Evolutionary conservation across 1,140 invertebrate species (phyloP), one percentile per base, ranked within the genome.

Genomic region (Pachyrhynchus sulphureomaculatus): DNA sequence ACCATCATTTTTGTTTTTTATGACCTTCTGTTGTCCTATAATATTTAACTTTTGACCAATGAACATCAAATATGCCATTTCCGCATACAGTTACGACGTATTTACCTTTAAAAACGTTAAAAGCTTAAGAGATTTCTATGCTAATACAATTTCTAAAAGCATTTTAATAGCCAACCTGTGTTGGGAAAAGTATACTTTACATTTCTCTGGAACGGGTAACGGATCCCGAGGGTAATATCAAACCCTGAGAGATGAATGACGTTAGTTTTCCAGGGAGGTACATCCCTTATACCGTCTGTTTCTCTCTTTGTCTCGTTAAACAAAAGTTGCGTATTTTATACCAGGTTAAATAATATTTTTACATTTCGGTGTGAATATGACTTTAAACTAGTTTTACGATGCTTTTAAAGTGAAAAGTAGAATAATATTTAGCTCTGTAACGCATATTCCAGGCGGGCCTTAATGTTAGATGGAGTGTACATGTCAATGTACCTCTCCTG

Each of bases 111-210:
- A 58, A 48, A 47, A 39, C 55, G 44, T 21, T 58, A 48, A 58
- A 58, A 58, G 55, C 55, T 34, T 18, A 23, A 13, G 29, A 58
- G 42, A 58, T 58, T 58, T 45, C 55, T 48, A 58, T 58, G 55
- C 55, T 58, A 58, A 58, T 58, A 58, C 55, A 48, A 58, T 58
- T 58, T 48, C 55, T 47, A 37, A 58, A 48, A 58, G 44, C 55
- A 48, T 48, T 58, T 58, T 58, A 58, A 58, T 58, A 58, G 42
- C 55, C 42, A 48, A 58, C 39, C 29, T 33, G 53, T 45, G 42
- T 47, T 44, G 51, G 36, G 51, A 54, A 37, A 54, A 54, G 51
- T 54, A 54, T 36, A 41, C 51, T 54, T 54, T 42, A 54, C 51
- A 23, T 54, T 54, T 54, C 17, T 37, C 51, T 20, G 51, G 51